phyloP scores from a whole-genome alignment of 1,140 invertebrate genomes.

The Paraescarpia echinospica region DNA sequence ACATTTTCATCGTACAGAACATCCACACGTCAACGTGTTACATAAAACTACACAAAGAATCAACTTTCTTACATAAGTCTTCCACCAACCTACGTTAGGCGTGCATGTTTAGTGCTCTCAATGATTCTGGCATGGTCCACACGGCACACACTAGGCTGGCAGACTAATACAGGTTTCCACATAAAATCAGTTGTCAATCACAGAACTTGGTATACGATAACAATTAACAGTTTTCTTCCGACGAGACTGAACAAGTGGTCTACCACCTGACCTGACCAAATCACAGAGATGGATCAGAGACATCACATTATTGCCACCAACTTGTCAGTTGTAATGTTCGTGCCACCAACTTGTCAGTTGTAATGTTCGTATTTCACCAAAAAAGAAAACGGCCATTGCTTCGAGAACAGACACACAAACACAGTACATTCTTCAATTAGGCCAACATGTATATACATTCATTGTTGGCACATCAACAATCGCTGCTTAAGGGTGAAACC shows the following conservation, averaged over 20 bases:
- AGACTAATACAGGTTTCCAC: background rate
- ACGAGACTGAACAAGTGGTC: background rate
- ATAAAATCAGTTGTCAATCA: conserved; percentile 2
- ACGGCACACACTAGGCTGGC: background rate
- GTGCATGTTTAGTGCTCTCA: background rate
- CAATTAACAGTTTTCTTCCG: background rate
- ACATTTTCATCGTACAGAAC: too few relatives aligned
- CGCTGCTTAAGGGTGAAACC: too few relatives aligned
- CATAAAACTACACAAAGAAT: background rate
- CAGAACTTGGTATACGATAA: background rate
- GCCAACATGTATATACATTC: background rate
- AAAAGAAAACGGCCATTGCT: background rate
- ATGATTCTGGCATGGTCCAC: background rate
- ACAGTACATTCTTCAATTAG: background rate
- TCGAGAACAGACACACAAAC: background rate
- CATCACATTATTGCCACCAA: background rate
- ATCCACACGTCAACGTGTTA: background rate
- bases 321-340: background rate
- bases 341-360: background rate
- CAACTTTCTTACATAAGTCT: too few relatives aligned
- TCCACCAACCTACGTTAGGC: too few relatives aligned
- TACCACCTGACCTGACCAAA: background rate
- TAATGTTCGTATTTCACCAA: background rate
- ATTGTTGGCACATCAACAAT: background rate
- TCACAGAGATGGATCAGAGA: background rate